Evolutionary conservation across 1,140 invertebrate species (phyloP), one percentile per base, ranked within the genome.

Genomic region (Cydia splendana): DNA sequence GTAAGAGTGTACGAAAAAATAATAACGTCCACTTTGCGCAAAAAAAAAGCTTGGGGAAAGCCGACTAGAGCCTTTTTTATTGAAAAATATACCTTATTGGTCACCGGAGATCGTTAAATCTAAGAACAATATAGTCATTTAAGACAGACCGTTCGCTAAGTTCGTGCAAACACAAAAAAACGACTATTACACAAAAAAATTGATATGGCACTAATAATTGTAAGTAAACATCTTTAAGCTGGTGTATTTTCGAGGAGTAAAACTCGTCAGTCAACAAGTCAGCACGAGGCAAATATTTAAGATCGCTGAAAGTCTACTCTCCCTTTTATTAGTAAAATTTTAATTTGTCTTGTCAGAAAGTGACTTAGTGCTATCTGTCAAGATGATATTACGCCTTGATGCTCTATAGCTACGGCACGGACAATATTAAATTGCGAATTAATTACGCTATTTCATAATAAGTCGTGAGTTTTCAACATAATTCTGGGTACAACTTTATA

Each of bases 181-280:
- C 34, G 38, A 42, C 7, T 42, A 2, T 42, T 42, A 4, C 34
- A 9, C 7, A 42, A 10, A 42, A 10, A 42, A 42, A 42, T 42
- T 0, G 34, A 38, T 42, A 10, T 4, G 7, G 38, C 38, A 4
- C 15, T 57, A 57, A 57, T 57, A 57, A 57, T 57, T 57, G 15
- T 57, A 57, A 57, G 53, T 57, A 57, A 57, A 57, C 53, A n/a
- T 57, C 53, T 57, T 57, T 57, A n/a, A 57, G 6, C 5, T 57
- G n/a, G 4, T 18, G 6, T 57, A 57, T 18, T 57, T 20, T 53
- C 51, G n/a, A 20, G 53, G n/a, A 57, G 53, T 15, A 7, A 18
- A 57, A 7, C n/a, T 57, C 53, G n/a, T 57, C 53, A 57, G 53
- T 57, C n/a, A 57, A 57, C 53, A 57, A 57, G 53, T 2, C 53